Evolutionary conservation across 2,113 vertebrate species (phyloP).

Genomic region (Cisticola juncidis): DNA sequence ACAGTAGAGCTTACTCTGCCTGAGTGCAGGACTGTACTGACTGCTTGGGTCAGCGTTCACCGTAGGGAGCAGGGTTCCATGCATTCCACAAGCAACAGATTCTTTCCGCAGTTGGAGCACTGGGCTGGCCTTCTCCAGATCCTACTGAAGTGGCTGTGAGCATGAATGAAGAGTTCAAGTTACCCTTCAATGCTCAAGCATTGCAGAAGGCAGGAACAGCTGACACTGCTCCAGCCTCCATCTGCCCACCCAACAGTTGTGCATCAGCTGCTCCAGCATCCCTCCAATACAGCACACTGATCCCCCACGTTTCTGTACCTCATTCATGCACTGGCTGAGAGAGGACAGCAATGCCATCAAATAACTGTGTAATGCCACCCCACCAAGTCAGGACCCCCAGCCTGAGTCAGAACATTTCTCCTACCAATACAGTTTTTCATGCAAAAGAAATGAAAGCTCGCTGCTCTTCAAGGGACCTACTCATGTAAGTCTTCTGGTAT

Average conservation of each 20-base stretch:
- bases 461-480: background rate
- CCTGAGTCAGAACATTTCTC: background rate
- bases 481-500: background rate
- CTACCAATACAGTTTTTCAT: background rate
- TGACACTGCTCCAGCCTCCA: background rate
- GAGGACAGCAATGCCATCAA: background rate
- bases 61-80: background rate
- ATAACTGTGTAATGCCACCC: rapidly evolving
- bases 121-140: background rate
- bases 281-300: background rate
- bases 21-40: background rate
- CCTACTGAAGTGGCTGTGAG: background rate
- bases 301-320: background rate
- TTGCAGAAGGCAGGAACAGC: background rate
- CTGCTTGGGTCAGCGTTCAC: rapidly evolving
- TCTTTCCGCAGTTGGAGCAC: background rate
- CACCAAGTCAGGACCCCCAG: background rate
- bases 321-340: background rate
- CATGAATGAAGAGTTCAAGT: background rate
- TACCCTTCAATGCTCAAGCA: background rate
- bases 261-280: background rate
- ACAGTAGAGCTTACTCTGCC: background rate
- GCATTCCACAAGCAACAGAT: background rate
- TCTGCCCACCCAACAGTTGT: background rate
- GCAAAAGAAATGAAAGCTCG: background rate